Evolutionary conservation across 2,888 invertebrate genomes (phyloP), one percentile per base, ranked within the genome.

Genomic region (Operophtera brumata): DNA sequence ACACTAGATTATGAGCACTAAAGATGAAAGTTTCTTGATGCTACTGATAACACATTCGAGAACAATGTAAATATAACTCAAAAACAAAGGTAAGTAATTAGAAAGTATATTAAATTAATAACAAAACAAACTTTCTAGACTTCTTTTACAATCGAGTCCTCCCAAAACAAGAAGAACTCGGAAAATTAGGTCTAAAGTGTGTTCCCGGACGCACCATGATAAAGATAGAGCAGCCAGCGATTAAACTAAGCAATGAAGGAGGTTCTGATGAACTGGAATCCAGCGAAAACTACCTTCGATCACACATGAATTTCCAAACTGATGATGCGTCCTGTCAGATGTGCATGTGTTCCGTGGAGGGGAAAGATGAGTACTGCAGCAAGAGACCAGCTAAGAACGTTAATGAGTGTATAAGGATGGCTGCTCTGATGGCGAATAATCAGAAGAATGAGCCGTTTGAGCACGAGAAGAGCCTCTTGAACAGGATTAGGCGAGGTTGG

Each of bases 151-250:
- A 83, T 57, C 76, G 62, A 46, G 54, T 64, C 1, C 49, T 52
- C 11, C 75, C 76, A 25, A 75, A 67, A 28, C 8, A 42, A 1
- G 60, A 73, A 1, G 66, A 77, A 0, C 34, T 73, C 0, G 30
- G 53, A 9, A 6, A 9, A 0, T 45, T 58, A 6, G 63, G 64
- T 6, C 61, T 80, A 0, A 78, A 75, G 64, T 89, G 88, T 57
- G 50, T 77, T 0, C 86, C 87, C n/a, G 87, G 88, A 2, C 78
- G 82, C 0, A 86, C 87, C 0, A 51, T 74, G 0, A 73, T 87
- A 0, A 77, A 64, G 47, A 42, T 85, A 0, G 64, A 59, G 7
- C 59, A 66, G 4, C 59, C 50, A 32, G 1, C 26, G 0, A 9
- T 20, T 0, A 8, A 49, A 20, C 0, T 12, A 0, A 12, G 14